Base-by-base conservation (phyloP, 2,888 invertebrate genomes). In the Ommatoiulus sabulosus region DNA sequence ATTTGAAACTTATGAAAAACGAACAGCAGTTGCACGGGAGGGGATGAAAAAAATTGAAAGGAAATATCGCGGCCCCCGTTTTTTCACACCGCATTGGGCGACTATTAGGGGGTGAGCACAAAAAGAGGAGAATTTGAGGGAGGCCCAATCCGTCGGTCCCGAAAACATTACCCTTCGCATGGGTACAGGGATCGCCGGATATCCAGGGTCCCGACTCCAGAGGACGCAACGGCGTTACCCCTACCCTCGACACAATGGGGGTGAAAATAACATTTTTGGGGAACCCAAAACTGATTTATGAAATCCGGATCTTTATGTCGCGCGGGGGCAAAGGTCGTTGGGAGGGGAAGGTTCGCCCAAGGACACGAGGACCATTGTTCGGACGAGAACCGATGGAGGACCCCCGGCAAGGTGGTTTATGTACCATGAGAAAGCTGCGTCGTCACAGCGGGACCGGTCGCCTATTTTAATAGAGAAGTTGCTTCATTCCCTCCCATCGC, bases 201-300 rank as follows among this genome's bases (percentile, higher is more conserved):
- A 24, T 24, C 72, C 24, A 72, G 10, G 10, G 20, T 63, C n/a
- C n/a, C 6, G 63, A 1, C 24, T 63, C n/a, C 63, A n/a, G 63
- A 20, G 63, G 63, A 20, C 8, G n/a, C 63, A 63, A 63, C 63
- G n/a, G 63, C 6, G 17, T 63, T 72, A 24, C 72, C 72, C 72
- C 72, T 72, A 72, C 72, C 24, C 72, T 72, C 24, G 24, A 24
- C 24, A 24, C 72, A 72, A 72, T 72, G 24, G 72, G 72, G 24
- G 72, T 24, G 72, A 72, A 72, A 72, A 24, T 72, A 72, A 10
- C 72, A 24, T 72, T 72, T 24, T 8, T 12, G 24, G 72, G 72
- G 24, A 24, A 24, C 72, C 72, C 72, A 72, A 72, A 72, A 72
- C 72, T 72, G 72, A 72, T 72, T 72, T 72, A 72, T 72, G 72